These are phyloP conservation scores for Rana temporaria DNA, from an alignment of 2,113 vertebrate genomes.

Conservation along the genomic window DNA sequence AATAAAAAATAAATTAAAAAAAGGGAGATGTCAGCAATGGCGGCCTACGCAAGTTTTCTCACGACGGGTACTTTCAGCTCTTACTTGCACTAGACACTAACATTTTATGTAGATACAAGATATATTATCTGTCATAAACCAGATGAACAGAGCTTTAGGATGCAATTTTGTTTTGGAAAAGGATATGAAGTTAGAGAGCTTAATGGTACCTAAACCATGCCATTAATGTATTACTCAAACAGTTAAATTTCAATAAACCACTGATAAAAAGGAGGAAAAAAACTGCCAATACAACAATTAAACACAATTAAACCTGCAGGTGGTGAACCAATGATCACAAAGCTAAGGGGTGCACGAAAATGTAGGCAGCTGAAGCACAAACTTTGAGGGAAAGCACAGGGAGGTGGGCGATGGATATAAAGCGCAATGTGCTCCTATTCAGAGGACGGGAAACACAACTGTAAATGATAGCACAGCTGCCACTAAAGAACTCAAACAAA, in stretches of 20 bases:
- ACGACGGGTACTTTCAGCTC: too few relatives aligned
- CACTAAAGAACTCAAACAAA: constrained; percentile 55
- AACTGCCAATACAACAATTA: background rate
- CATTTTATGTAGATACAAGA: too few relatives aligned
- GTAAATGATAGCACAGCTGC: constrained; percentile 51
- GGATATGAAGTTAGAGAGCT: too few relatives aligned
- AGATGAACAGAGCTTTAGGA: too few relatives aligned
- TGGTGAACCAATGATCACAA: constrained; percentile 1
- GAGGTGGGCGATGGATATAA: constrained; percentile 40
- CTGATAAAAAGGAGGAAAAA: background rate
- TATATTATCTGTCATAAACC: too few relatives aligned
- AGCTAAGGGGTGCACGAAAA: background rate
- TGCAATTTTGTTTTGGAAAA: too few relatives aligned
- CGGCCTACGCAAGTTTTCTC: too few relatives aligned
- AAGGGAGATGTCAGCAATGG: too few relatives aligned
- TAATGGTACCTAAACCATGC: too few relatives aligned
- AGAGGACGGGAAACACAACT: constrained; percentile 22
- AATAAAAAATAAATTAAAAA: too few relatives aligned
- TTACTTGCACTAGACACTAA: too few relatives aligned
- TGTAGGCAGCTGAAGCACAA: constrained; percentile 8
- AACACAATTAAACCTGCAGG: background rate
- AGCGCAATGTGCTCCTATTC: constrained; percentile 34
- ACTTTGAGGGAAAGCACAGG: constrained; percentile 19
- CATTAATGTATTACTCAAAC: too few relatives aligned
- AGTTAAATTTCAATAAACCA: background rate